These are phyloP conservation scores for Catostomus latipinnis DNA, from an alignment of 2,797 vertebrate genomes.

Conservation along the genomic window DNA sequence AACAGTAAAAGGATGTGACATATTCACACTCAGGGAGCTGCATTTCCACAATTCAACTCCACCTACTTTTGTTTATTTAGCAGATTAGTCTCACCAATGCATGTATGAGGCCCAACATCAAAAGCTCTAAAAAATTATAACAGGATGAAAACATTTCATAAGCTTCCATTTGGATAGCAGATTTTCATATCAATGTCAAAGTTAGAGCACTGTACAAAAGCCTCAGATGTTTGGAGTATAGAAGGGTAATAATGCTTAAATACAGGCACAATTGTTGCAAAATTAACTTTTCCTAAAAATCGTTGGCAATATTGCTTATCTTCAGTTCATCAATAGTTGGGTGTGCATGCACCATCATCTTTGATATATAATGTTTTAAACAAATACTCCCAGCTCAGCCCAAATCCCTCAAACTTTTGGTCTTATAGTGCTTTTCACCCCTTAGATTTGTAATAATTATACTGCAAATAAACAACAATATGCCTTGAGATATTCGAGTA, in stretches of 20 bases:
- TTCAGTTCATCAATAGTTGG: too few relatives aligned
- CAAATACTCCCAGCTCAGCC: background rate
- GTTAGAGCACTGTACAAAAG: too few relatives aligned
- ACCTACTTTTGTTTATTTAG: background rate
- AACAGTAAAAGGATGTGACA: slow-evolving; percentile 29
- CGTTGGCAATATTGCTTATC: too few relatives aligned
- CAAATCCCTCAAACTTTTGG: background rate
- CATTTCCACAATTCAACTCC: slow-evolving; percentile 9
- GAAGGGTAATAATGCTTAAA: too few relatives aligned
- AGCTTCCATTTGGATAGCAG: too few relatives aligned
- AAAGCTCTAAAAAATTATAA: background rate
- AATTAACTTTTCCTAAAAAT: too few relatives aligned
- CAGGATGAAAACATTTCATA: too few relatives aligned
- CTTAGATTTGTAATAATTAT: background rate
- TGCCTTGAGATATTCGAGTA: background rate
- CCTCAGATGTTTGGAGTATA: too few relatives aligned
- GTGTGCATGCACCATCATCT: background rate
- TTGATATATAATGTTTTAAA: background rate
- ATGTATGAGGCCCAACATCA: background rate
- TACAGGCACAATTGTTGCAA: too few relatives aligned
- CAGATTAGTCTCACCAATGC: background rate
- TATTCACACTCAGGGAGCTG: slow-evolving; percentile 26
- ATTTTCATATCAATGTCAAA: too few relatives aligned
- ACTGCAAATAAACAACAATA: background rate
- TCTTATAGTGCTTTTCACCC: too few relatives aligned